Conservation (phyloP, 2,888 invertebrate genomes). For the Dexiosoma caninum region DNA sequence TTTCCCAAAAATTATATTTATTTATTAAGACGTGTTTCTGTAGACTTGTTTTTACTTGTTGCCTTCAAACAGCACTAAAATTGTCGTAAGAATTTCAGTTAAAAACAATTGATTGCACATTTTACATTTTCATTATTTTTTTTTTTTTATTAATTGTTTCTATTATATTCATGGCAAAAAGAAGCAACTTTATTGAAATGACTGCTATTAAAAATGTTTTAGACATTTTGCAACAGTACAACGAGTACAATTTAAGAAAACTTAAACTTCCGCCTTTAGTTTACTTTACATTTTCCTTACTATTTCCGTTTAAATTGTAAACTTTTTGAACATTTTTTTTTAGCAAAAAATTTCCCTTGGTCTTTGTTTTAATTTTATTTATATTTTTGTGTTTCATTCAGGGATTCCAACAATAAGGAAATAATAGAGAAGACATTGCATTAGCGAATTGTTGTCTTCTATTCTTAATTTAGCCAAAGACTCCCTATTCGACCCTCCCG, state of each 20-base stretch:
- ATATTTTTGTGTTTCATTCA: not conserved
- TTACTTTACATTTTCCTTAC: slow-evolving; percentile 48
- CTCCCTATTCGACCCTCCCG: slow-evolving; percentile 2
- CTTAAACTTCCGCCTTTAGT: slow-evolving; percentile 53
- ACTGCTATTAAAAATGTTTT: slow-evolving; percentile 47
- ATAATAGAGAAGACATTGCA: slow-evolving; percentile 44
- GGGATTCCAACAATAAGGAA: slow-evolving; percentile 29
- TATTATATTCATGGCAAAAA: not conserved
- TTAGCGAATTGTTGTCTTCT: slow-evolving; percentile 50
- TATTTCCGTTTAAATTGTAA: slow-evolving; percentile 47
- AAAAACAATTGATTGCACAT: slow-evolving; percentile 40
- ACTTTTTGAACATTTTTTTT: not conserved
- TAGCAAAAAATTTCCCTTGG: not conserved
- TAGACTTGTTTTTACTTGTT: not conserved
- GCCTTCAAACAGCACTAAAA: slow-evolving; percentile 12
- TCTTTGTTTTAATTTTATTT: not conserved
- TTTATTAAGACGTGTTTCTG: not conserved
- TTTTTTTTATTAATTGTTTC: slow-evolving; percentile 9
- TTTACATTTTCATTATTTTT: too few species aligned
- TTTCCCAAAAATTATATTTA: not conserved
- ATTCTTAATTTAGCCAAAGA: slow-evolving; percentile 46
- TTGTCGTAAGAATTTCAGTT: slow-evolving; percentile 37
- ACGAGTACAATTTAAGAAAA: slow-evolving; percentile 46
- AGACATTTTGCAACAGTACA: slow-evolving; percentile 44
- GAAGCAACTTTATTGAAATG: slow-evolving; percentile 27